Conservation (phyloP, 2,113 vertebrate species). For the Noturus placidus region DNA sequence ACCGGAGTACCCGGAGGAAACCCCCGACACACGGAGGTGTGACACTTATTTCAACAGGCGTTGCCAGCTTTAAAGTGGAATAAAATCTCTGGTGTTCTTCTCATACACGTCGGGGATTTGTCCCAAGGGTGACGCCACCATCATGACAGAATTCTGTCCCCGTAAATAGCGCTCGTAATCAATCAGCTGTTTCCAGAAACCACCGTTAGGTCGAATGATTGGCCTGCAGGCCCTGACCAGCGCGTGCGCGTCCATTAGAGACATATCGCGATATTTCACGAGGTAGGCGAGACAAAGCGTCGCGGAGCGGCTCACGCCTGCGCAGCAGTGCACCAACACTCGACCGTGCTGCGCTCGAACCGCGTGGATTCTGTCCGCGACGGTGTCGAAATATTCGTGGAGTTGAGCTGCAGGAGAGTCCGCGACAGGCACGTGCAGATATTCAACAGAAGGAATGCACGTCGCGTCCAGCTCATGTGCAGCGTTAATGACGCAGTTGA, state of each 20-base stretch:
- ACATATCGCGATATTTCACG: constrained; percentile 63
- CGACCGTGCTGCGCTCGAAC: constrained; percentile 47
- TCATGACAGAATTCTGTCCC: constrained; percentile 64
- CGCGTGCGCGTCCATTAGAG: constrained; percentile 66
- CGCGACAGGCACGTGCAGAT: constrained; percentile 64
- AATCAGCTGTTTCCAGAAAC: constrained; percentile 77
- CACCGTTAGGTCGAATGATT: constrained; percentile 68
- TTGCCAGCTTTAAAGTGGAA: constrained; percentile 56
- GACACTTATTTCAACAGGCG: neutral
- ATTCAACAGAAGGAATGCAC: constrained; percentile 52
- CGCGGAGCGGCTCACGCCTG: constrained; percentile 74
- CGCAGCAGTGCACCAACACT: constrained; percentile 73
- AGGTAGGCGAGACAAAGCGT: constrained; percentile 74
- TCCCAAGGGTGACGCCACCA: constrained; percentile 69
- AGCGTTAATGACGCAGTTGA: constrained; percentile 70
- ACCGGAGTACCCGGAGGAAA: no score
- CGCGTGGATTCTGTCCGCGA: constrained; percentile 63
- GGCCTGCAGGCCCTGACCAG: constrained; percentile 64
- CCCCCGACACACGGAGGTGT: neutral
- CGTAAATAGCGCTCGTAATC: constrained; percentile 66
- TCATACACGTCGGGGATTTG: constrained; percentile 73
- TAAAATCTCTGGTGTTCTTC: constrained; percentile 62
- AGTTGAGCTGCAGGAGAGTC: constrained; percentile 65
- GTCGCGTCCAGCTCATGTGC: constrained; percentile 45
- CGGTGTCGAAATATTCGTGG: constrained; percentile 64